Evolutionary conservation across 1,140 invertebrate species (phyloP).

Genomic region (Eupeodes corollae): DNA sequence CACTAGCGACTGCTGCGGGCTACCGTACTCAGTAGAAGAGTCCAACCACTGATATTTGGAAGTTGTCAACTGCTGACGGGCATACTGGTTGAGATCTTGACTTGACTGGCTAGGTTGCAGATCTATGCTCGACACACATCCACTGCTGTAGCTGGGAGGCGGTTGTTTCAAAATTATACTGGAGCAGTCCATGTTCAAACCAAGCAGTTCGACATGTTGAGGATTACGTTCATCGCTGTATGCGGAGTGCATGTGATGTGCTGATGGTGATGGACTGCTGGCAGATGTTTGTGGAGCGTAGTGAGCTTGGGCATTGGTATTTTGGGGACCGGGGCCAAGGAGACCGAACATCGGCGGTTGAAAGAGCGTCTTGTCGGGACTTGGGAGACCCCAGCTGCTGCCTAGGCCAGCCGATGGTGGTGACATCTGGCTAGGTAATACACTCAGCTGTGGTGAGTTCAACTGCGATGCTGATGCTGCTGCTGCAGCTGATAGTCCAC

Average conservation of each 20-base stretch:
- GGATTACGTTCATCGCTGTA: constrained; percentile 40
- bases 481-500: constrained; percentile 20
- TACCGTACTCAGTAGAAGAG: constrained; percentile 35
- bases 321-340: constrained; percentile 27
- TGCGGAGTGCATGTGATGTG: constrained; percentile 14
- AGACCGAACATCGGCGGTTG: constrained; percentile 44
- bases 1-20: constrained; percentile 37
- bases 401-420: constrained; percentile 33
- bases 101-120: constrained; percentile 26
- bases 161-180: constrained; percentile 39
- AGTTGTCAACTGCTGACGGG: constrained; percentile 21
- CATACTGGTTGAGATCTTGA: constrained; percentile 18
- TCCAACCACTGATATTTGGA: constrained; percentile 52
- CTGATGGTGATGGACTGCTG: constrained; percentile 23
- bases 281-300: constrained; percentile 28
- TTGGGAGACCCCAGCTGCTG: constrained; percentile 46
- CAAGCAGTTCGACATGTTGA: constrained; percentile 46
- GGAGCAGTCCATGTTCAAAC: constrained; percentile 47
- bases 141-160: constrained; percentile 39
- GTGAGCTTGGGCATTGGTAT: constrained; percentile 33
- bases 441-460: constrained; percentile 25
- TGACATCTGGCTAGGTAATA: constrained; percentile 39
- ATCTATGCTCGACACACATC: constrained; percentile 9
- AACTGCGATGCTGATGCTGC: constrained; percentile 17
- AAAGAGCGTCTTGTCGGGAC: constrained; percentile 48